Conservation (phyloP, 2,888 invertebrate species). For the Dromius quadrimaculatus region DNA sequence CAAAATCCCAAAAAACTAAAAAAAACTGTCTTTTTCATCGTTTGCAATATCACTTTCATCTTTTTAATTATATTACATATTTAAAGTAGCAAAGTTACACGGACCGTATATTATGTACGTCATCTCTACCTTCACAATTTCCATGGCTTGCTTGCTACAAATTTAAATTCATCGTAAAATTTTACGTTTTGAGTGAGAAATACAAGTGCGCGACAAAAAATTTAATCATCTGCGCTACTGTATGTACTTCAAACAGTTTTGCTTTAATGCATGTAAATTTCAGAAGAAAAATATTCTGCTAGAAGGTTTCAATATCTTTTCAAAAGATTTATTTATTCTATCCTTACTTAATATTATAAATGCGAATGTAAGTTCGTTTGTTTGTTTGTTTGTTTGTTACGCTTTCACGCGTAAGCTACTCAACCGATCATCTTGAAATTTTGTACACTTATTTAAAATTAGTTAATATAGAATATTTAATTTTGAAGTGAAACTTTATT, state of each 20-base stretch:
- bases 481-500: no score
- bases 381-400: no score
- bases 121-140: constrained; percentile 15
- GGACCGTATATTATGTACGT: neutral
- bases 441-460: no score
- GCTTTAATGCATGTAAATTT: constrained; percentile 20
- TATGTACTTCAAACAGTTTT: constrained; percentile 23
- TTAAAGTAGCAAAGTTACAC: constrained; percentile 19
- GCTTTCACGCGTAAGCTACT: no score
- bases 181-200: constrained; percentile 17
- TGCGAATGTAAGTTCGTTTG: no score
- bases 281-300: neutral
- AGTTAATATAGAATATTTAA: no score
- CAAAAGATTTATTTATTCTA: no score
- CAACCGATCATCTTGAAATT: no score
- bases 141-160: constrained; percentile 23
- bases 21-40: constrained; percentile 17
- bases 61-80: constrained; percentile 31
- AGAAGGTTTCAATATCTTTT: constrained; percentile 1
- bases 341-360: no score
- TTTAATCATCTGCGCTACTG: constrained; percentile 23
- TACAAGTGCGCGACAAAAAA: constrained; percentile 11
- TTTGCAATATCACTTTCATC: constrained; percentile 22
- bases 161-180: constrained; percentile 29
- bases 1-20: constrained; percentile 24